Base-by-base conservation (phyloP, 2,797 vertebrate species). In the Artibeus lituratus region DNA sequence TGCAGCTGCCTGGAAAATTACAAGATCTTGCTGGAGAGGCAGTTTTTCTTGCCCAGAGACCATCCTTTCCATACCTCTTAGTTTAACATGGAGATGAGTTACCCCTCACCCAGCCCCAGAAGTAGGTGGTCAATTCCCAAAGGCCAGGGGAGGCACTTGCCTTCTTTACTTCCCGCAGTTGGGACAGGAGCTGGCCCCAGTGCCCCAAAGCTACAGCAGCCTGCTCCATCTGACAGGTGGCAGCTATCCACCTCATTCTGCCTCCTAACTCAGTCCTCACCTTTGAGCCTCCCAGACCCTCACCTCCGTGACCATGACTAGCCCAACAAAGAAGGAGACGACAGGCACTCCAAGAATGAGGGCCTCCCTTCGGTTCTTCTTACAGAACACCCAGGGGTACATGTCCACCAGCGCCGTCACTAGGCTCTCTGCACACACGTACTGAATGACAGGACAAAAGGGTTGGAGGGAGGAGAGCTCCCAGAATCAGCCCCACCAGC, bases 291-390 rank as follows among this genome's bases (percentile, higher is more conserved):
- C 86, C 73, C 24, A 69, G 89, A 59, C 14, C 44, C 97, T 98
- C 97, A 99, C 99, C 99, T 99, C 99, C 21, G 99, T 99, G 94
- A 99, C 98, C 99, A 99, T 99, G 97, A 99, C 98, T 92, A 99
- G 98, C 19, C 99, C 99, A 0, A 99, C 67, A 16, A 99, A 97
- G 97, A 99, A 99, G 6, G 99, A 99, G 57, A 99, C 35, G 57
- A 99, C 19, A 0, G 99, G 99, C 90, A 99, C 98, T 0, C 95
- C 98, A 26, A 99, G 97, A 97, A 99, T 99, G 87, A 99, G 99
- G 57, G 98, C 98, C 98, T 99, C 99, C 72, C 99, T 98, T 82
- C 99, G 99, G 97, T 99, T 99, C 98, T 99, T 99, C 97, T 99
- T 99, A 22, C 99, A 99, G 97, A 99, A 99, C 77, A 98, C 98